Percentiles rank a stretch among this genome's conserved stretches.
These are phyloP conservation scores for Zosterops pallidus DNA, from an alignment of 2,113 vertebrate species.

Conservation along the genomic window DNA sequence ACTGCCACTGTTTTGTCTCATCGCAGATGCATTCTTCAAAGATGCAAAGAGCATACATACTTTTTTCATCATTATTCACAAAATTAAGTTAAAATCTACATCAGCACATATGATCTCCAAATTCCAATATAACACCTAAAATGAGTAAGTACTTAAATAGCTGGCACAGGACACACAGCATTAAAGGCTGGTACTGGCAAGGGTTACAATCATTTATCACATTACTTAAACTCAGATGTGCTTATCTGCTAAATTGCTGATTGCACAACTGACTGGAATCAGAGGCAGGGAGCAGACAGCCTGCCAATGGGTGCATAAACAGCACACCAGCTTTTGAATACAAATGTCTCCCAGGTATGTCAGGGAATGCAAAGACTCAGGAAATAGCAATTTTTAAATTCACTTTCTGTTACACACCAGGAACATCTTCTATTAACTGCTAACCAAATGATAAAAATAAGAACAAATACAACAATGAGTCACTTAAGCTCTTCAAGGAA, in stretches of 20 bases:
- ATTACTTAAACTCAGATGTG: neutral
- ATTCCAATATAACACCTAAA: neutral
- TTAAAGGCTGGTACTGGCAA: neutral
- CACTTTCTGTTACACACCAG: neutral
- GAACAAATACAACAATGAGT: neutral
- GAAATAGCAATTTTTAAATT: neutral
- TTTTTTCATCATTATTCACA: neutral
- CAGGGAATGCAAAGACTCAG: neutral
- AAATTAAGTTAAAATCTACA: neutral
- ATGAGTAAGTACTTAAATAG: neutral
- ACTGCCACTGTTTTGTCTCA: neutral
- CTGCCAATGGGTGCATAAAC: rapidly evolving
- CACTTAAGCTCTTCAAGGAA: neutral
- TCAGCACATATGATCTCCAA: neutral
- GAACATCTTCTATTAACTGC: neutral
- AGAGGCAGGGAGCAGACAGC: neutral
- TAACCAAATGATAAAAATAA: neutral
- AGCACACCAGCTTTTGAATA: neutral
- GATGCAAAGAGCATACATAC: neutral
- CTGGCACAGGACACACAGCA: neutral
- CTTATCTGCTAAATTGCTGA: neutral
- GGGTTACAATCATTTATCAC: neutral
- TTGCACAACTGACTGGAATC: neutral
- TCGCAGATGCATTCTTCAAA: neutral
- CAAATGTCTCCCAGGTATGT: neutral